phyloP scores from a whole-genome alignment of 2,113 vertebrate genomes.

The Embiotoca jacksoni region DNA sequence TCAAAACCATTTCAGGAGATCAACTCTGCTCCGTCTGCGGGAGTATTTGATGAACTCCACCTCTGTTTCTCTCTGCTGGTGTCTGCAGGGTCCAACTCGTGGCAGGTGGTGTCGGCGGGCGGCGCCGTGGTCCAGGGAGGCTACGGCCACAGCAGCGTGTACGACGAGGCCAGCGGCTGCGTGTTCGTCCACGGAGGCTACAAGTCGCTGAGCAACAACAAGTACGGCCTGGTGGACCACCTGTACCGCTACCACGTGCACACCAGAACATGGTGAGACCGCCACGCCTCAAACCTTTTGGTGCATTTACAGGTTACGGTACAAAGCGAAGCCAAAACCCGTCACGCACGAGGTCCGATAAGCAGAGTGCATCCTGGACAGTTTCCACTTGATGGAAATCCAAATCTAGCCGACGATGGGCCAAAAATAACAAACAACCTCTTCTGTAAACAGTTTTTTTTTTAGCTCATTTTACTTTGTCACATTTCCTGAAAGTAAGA shows the following conservation, averaged over 20 bases:
- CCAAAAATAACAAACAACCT: no score
- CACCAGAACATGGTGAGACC: slow-evolving; percentile 88
- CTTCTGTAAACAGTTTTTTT: no score
- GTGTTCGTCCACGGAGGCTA: slow-evolving; percentile 92
- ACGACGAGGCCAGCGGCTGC: slow-evolving; percentile 83
- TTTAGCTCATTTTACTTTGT: no score
- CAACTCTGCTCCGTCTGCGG: slow-evolving; percentile 12
- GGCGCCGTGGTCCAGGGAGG: slow-evolving; percentile 93
- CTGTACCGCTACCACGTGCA: slow-evolving; percentile 89
- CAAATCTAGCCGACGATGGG: no score
- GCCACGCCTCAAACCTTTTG: not conserved
- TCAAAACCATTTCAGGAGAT: slow-evolving; percentile 36
- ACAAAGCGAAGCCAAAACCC: no score
- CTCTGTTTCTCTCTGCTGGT: slow-evolving; percentile 24
- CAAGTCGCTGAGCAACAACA: slow-evolving; percentile 92
- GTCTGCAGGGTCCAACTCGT: slow-evolving; percentile 84
- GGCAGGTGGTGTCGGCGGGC: slow-evolving; percentile 84
- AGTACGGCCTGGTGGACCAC: slow-evolving; percentile 92
- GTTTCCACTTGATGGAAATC: no score
- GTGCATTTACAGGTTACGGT: no score
- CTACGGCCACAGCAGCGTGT: slow-evolving; percentile 93
- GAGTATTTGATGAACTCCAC: not conserved
- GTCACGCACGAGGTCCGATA: no score
- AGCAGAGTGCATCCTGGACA: no score
- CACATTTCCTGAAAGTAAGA: no score